Base-by-base conservation (phyloP, 2,113 vertebrate genomes). In the Cavia aperea region DNA sequence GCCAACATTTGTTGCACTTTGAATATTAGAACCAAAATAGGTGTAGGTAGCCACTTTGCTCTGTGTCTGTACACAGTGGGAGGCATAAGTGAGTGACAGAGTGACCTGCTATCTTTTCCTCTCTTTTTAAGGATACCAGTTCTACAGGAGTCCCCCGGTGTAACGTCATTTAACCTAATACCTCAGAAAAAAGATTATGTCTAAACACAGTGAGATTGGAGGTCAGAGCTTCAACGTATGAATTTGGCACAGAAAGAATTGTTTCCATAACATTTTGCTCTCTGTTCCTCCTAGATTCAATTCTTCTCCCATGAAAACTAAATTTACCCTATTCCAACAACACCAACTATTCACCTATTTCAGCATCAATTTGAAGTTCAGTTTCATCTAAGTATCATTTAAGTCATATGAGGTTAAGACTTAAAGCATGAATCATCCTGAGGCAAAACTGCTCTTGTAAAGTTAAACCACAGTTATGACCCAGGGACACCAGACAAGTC, bases 21-120 rank as follows among this genome's bases (percentile, higher is more conserved):
- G 68, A 95, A 65, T 85, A 95, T 16, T 88, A 39, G 29, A 56
- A 0, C 60, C 13, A 60, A 93, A 93, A 94, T 73, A 81, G 79
- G 15, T 11, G 2, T 14, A 51, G 18, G 31, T 18, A 84, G 31
- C 29, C 39, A 75, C 49, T 54, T 73, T 18, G 54, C 60, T 49
- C 5, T 49, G 49, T 51, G 49, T 16, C 51, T 12, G 36, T 18
- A 60, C 21, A 43, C 66, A 43, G 62, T 66, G 15, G 33, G 78
- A 36, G 58, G 24, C 15, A 60, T 24, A 18, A 23, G 9, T 5
- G 24, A 10, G 58, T 12, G 26, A 12, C 36, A 46, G 15, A 16
- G 3, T 54, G 31, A 49, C 26, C 6, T 77, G 29, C 1, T 49
- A 18, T 39, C 7, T 89, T 72, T 43, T 79, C 26, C 88, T 88